Conservation (phyloP, 2,888 invertebrate genomes). For the Ochropleura leucogaster region DNA sequence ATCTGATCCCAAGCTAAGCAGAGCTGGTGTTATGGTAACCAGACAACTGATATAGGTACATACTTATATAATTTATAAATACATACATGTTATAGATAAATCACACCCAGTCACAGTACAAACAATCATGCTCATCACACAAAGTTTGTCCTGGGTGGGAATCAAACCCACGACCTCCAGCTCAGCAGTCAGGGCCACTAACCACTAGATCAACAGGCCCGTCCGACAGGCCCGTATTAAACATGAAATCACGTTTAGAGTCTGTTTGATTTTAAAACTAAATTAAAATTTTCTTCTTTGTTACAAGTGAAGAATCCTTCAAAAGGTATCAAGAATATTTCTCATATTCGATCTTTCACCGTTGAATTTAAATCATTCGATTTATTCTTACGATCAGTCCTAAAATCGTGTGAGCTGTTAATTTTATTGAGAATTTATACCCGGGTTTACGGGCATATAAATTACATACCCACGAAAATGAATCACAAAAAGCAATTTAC, state of each 20-base stretch:
- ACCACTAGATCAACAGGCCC: too few relatives aligned
- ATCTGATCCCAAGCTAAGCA: too few relatives aligned
- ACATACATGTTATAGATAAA: too few relatives aligned
- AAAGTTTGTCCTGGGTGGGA: too few relatives aligned
- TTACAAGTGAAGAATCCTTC: neutral
- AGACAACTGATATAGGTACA: too few relatives aligned
- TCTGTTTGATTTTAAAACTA: neutral
- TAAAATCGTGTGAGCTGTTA: slow-evolving; percentile 9
- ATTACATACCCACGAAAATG: slow-evolving; percentile 20
- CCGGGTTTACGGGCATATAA: neutral
- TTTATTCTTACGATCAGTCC: neutral
- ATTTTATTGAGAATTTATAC: slow-evolving; percentile 18
- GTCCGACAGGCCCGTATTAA: too few relatives aligned
- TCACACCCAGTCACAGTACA: too few relatives aligned
- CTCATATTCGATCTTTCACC: neutral
- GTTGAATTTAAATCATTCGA: neutral
- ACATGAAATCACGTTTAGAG: neutral
- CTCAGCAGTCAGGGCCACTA: too few relatives aligned
- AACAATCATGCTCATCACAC: too few relatives aligned
- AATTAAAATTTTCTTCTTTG: neutral
- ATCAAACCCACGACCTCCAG: too few relatives aligned
- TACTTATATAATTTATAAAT: too few relatives aligned
- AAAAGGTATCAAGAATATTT: neutral
- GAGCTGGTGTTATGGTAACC: too few relatives aligned
- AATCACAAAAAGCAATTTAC: slow-evolving; percentile 37